Evolutionary conservation across 2,888 invertebrate genomes (phyloP).

Genomic region (Calameuta idolon): DNA sequence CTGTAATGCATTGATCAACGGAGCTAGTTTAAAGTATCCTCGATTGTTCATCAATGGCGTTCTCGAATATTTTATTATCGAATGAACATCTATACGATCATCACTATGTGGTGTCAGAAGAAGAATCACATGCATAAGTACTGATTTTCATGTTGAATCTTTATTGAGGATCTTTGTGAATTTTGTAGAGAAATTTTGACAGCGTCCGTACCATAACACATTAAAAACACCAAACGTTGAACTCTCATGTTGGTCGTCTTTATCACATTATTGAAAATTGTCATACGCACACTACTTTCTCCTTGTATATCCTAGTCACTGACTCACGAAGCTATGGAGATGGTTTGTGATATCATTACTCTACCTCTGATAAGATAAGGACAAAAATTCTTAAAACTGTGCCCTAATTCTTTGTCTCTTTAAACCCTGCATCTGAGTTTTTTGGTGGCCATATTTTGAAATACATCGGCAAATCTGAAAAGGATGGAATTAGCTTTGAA

Average conservation of each 20-base stretch:
- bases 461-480: neutral
- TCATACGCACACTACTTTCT: slow-evolving; percentile 18
- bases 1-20: neutral
- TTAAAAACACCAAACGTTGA: slow-evolving; percentile 17
- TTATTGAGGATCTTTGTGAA: neutral
- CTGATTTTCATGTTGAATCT: neutral
- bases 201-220: slow-evolving; percentile 24
- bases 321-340: slow-evolving; percentile 33
- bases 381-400: neutral
- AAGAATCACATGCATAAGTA: neutral
- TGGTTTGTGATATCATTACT: slow-evolving; percentile 34
- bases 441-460: neutral
- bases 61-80: neutral
- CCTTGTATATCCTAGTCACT: slow-evolving; percentile 22
- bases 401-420: neutral
- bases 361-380: slow-evolving; percentile 48
- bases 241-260: slow-evolving; percentile 26
- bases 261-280: slow-evolving; percentile 18
- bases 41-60: neutral
- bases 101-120: neutral
- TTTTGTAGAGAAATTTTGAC: neutral
- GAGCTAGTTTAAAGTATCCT: neutral
- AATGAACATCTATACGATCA: neutral
- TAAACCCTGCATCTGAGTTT: neutral
- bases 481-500: neutral